These are phyloP conservation scores for Mionectes macconnelli DNA, from an alignment of 2,113 vertebrate genomes.

Conservation along the genomic window DNA sequence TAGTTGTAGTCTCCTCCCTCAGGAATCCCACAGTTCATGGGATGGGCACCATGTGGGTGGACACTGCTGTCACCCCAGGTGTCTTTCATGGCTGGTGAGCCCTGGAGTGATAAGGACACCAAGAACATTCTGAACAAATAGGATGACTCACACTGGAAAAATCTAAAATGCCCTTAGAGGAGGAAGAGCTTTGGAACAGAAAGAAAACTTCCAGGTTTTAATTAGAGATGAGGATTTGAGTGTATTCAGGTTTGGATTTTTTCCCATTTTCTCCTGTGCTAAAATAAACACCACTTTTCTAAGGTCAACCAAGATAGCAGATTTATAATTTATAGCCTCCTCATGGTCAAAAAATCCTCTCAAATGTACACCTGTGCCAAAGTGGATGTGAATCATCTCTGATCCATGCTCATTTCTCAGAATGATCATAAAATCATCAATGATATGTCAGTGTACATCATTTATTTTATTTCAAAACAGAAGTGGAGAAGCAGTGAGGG, in stretches of 20 bases:
- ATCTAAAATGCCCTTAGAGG: not conserved
- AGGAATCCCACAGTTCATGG: not conserved
- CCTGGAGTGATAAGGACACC: not conserved
- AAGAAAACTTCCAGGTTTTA: constrained; percentile 29
- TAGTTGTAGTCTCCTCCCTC: not conserved
- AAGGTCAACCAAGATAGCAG: not conserved
- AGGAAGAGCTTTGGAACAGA: not conserved
- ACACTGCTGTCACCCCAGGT: not conserved
- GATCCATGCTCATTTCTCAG: not conserved
- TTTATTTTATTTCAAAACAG: not conserved
- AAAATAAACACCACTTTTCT: constrained; percentile 26
- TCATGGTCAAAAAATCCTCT: not conserved
- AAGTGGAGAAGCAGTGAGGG: not conserved
- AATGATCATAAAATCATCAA: not conserved
- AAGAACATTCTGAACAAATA: not conserved
- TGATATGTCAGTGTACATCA: not conserved
- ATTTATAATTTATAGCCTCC: not conserved
- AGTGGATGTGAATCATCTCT: not conserved
- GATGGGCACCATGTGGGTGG: not conserved
- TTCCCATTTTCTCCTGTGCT: not conserved
- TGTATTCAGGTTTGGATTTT: not conserved
- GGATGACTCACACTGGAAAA: not conserved
- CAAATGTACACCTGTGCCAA: not conserved
- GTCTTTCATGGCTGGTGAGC: not conserved
- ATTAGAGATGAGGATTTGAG: not conserved